A percentile compares a stretch with the other conserved stretches of the same genome.
phyloP scores from a whole-genome alignment of 2,113 vertebrate species.

The Paedocypris sp. region DNA sequence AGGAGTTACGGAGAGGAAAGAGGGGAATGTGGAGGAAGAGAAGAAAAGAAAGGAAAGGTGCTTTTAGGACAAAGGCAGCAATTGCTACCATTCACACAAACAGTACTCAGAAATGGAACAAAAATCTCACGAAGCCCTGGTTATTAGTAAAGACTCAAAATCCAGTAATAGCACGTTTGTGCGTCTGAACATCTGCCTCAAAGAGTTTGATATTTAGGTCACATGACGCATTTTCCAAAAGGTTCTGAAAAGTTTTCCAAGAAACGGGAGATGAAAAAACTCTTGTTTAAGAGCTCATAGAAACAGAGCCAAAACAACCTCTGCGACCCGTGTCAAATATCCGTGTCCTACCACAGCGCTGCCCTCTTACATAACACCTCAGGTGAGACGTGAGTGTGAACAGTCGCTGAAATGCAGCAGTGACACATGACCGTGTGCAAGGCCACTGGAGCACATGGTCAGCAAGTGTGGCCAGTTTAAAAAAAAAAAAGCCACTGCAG shows the following conservation, averaged over 20 bases:
- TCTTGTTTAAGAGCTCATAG: neutral
- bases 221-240: too few relatives aligned
- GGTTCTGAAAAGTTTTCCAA: too few relatives aligned
- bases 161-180: neutral
- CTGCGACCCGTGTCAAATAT: slow-evolving; percentile 18
- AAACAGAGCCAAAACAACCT: neutral
- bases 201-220: neutral
- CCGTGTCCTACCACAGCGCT: neutral
- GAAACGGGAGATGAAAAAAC: neutral
- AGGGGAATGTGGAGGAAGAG: slow-evolving; percentile 8
- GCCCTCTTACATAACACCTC: neutral
- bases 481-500: neutral
- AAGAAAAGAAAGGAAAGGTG: slow-evolving; percentile 30
- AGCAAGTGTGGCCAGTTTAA: slow-evolving; percentile 5
- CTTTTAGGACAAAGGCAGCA: slow-evolving; percentile 50
- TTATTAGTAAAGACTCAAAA: slow-evolving; percentile 4
- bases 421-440: neutral
- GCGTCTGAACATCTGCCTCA: too few relatives aligned
- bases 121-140: neutral
- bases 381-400: neutral
- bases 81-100: slow-evolving; percentile 36
- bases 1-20: slow-evolving; percentile 46
- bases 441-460: neutral
- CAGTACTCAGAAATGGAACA: neutral
- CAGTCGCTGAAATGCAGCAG: neutral